These are phyloP conservation scores for Glareola pratincola DNA, from an alignment of 2,113 vertebrate species.

Conservation along the genomic window DNA sequence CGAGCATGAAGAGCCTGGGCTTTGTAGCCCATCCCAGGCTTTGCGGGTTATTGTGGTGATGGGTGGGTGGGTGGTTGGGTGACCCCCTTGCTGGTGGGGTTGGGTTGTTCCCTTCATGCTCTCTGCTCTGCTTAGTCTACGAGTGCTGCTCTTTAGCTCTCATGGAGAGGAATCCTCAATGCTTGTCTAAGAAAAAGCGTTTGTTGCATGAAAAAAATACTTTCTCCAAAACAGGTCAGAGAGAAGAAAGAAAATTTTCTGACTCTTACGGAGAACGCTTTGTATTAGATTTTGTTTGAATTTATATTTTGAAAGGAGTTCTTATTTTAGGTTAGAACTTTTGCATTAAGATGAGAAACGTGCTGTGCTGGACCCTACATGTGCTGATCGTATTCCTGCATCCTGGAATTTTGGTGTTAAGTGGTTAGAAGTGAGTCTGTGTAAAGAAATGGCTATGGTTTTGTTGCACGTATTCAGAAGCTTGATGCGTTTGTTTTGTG, in stretches of 20 bases:
- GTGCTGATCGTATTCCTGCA: not conserved
- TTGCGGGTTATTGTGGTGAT: accelerated
- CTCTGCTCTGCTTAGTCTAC: not conserved
- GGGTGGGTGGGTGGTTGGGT: not conserved
- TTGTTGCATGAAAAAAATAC: not conserved
- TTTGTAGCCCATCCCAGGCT: not conserved
- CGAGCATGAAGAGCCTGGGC: not conserved
- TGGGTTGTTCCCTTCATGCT: not conserved
- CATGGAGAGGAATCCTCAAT: not conserved
- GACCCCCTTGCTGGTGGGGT: not conserved
- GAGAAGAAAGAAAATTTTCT: not conserved
- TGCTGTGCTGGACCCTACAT: not conserved
- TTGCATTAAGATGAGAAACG: not conserved
- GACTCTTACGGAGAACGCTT: accelerated
- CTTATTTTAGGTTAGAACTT: not conserved
- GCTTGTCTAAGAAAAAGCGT: not conserved
- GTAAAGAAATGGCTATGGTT: not conserved
- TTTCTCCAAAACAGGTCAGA: not conserved
- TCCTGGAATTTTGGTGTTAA: not conserved
- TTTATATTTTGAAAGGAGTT: not conserved
- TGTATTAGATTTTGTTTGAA: not conserved
- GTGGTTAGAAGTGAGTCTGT: not conserved
- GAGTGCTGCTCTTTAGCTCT: not conserved
- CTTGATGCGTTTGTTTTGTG: not conserved
- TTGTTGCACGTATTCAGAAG: not conserved